These are phyloP conservation scores for Phenganax subtilis DNA, from an alignment of 92 coral and sea anemone species.

Conservation along the genomic window DNA sequence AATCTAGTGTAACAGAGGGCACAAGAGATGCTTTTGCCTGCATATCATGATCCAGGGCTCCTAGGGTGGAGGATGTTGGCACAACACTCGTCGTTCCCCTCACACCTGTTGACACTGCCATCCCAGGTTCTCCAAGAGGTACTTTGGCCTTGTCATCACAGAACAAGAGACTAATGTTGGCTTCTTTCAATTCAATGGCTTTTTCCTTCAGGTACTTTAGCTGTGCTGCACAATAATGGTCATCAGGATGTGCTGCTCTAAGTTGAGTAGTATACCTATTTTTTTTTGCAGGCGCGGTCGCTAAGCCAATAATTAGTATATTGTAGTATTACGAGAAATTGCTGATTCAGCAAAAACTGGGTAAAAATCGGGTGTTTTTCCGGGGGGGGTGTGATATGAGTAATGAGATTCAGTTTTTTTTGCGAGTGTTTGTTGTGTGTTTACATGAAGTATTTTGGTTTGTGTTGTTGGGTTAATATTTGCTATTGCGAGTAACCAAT, in stretches of 20 bases:
- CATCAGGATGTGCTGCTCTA: constrained; percentile 40
- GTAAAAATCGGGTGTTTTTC: too few relatives aligned
- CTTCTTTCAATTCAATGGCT: constrained; percentile 22
- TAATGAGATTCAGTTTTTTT: too few relatives aligned
- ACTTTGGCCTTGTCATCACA: constrained; percentile 52
- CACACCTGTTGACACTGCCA: constrained; percentile 45
- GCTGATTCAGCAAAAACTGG: too few relatives aligned
- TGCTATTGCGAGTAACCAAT: too few relatives aligned
- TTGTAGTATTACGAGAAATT: too few relatives aligned
- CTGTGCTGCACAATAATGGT: constrained; percentile 47
- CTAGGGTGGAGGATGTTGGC: constrained; percentile 37
- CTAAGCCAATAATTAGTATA: too few relatives aligned
- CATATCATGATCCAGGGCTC: constrained; percentile 48
- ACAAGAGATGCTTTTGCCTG: background rate
- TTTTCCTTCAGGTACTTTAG: constrained; percentile 41
- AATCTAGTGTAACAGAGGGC: constrained; percentile 1
- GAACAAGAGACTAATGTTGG: constrained; percentile 24
- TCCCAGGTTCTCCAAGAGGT: constrained; percentile 49
- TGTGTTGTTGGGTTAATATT: too few relatives aligned
- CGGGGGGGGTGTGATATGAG: too few relatives aligned
- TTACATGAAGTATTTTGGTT: too few relatives aligned
- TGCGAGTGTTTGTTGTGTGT: too few relatives aligned
- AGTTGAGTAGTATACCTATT: too few relatives aligned
- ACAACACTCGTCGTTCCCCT: constrained; percentile 34
- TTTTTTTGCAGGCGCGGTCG: too few relatives aligned